Conservation (phyloP, 2,797 vertebrate species). For the Benthosema pterotum region DNA sequence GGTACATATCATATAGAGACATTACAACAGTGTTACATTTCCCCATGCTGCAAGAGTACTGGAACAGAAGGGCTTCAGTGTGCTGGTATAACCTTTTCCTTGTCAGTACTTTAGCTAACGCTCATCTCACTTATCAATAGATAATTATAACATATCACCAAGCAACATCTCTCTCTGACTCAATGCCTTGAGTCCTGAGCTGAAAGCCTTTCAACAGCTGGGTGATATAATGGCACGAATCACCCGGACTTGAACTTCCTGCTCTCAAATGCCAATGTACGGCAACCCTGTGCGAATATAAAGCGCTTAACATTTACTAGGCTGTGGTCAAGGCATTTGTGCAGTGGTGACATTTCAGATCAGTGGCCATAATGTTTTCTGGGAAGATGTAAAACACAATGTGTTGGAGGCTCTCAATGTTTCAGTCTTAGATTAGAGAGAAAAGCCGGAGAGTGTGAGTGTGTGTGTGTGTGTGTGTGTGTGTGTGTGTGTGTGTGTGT, state of each 20-base stretch:
- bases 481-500: slow-evolving; percentile 44
- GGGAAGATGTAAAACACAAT: slow-evolving; percentile 75
- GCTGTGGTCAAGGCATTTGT: slow-evolving; percentile 75
- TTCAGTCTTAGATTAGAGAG: slow-evolving; percentile 67
- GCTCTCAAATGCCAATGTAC: slow-evolving; percentile 74
- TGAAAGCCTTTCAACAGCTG: slow-evolving; percentile 21
- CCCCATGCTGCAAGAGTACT: slow-evolving; percentile 8
- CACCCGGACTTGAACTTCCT: slow-evolving; percentile 39
- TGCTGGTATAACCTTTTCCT: slow-evolving; percentile 40
- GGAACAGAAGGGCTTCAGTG: slow-evolving; percentile 35
- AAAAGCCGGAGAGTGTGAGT: slow-evolving; percentile 55
- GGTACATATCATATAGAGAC: too few species aligned
- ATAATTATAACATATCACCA: slow-evolving; percentile 23
- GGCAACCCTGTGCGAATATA: slow-evolving; percentile 61
- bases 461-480: slow-evolving; percentile 50
- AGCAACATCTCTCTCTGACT: slow-evolving; percentile 20
- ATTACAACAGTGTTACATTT: background rate
- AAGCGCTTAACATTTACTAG: slow-evolving; percentile 77
- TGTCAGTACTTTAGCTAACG: slow-evolving; percentile 31
- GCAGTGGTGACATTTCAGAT: slow-evolving; percentile 80
- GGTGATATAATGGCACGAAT: slow-evolving; percentile 53
- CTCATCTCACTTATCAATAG: slow-evolving; percentile 32
- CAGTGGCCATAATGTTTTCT: slow-evolving; percentile 73
- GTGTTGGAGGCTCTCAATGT: slow-evolving; percentile 60
- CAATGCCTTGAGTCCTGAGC: slow-evolving; percentile 14